Conservation (phyloP, 64 coral and sea anemone species). For the Anthopleura sola region DNA sequence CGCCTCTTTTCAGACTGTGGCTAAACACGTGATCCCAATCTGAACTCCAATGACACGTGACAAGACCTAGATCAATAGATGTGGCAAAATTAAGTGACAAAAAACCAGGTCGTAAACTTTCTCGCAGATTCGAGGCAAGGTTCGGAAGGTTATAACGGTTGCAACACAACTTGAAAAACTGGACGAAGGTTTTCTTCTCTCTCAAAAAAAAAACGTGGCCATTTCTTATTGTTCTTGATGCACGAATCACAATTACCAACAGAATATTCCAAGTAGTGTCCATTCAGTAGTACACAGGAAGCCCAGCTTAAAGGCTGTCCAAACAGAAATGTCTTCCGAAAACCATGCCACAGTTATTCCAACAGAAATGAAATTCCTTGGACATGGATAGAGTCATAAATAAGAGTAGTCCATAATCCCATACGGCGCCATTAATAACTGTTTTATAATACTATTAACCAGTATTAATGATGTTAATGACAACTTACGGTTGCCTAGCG, state of each 20-base stretch:
- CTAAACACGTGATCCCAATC: background rate
- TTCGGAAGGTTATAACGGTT: too few species aligned
- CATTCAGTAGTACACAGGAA: background rate
- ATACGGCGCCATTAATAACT: background rate
- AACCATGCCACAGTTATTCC: too few species aligned
- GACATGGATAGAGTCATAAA: background rate
- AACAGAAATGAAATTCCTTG: too few species aligned
- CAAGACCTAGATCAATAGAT: background rate
- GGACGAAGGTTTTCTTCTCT: too few species aligned
- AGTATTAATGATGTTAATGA: background rate
- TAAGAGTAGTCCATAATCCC: background rate
- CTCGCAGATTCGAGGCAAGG: too few species aligned
- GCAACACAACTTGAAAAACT: too few species aligned
- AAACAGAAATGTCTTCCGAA: too few species aligned
- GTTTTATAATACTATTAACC: background rate
- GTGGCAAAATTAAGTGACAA: too few species aligned
- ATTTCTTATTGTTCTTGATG: background rate
- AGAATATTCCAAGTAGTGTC: background rate
- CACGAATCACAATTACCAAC: background rate
- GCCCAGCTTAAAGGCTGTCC: too few species aligned
- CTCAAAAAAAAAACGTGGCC: background rate
- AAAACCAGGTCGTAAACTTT: too few species aligned
- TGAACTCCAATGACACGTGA: background rate
- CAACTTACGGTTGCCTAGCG: background rate
- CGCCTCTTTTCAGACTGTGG: background rate